These are phyloP conservation scores for Pelmatolapia mariae DNA, from an alignment of 2,113 vertebrate species.

Conservation along the genomic window DNA sequence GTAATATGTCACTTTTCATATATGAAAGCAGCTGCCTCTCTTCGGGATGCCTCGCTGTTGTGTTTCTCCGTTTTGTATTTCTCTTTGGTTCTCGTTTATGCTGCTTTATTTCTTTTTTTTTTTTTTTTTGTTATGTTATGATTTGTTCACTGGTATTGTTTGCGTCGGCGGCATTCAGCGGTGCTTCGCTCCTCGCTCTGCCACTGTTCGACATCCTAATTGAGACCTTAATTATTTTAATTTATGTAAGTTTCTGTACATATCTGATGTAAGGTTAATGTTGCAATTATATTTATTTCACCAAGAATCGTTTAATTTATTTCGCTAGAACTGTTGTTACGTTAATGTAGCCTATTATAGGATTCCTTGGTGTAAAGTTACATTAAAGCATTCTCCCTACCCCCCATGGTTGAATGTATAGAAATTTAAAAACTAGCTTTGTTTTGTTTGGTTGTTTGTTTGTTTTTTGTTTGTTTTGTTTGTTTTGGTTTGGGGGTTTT, in stretches of 20 bases:
- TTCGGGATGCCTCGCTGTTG: background rate
- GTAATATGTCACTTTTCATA: background rate
- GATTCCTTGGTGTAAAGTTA: rapidly evolving
- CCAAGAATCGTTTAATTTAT: rapidly evolving
- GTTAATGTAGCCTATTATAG: background rate
- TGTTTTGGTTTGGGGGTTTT: too few relatives aligned
- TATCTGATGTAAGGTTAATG: rapidly evolving
- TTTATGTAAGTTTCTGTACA: rapidly evolving
- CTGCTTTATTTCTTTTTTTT: rapidly evolving
- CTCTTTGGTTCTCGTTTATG: background rate
- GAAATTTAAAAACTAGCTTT: background rate
- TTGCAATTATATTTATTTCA: background rate
- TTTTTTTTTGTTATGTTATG: background rate
- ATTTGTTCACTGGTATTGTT: background rate
- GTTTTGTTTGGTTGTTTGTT: background rate
- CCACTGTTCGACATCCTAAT: background rate
- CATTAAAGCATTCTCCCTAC: background rate
- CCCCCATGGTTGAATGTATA: background rate
- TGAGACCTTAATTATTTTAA: background rate
- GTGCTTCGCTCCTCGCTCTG: rapidly evolving
- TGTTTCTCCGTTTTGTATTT: background rate
- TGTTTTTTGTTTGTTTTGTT: background rate
- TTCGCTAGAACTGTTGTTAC: background rate
- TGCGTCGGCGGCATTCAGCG: rapidly evolving
- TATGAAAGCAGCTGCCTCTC: background rate